Conservation (phyloP, 2,113 vertebrate species). For the Sphyrna mokarran region DNA sequence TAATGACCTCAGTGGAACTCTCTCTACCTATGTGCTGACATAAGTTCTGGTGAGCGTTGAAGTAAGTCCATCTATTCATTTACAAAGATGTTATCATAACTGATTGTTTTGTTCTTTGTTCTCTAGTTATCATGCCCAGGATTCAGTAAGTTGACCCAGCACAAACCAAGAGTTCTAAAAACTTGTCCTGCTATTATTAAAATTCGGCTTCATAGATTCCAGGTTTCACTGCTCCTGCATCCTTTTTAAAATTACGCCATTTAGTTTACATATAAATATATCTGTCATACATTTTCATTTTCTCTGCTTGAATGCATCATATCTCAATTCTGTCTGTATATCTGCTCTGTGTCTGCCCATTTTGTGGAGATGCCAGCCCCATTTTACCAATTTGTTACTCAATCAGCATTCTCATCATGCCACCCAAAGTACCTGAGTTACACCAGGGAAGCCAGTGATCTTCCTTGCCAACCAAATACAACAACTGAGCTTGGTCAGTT, state of each 20-base stretch:
- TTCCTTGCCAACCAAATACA: too few relatives aligned
- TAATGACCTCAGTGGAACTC: neutral
- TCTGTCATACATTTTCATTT: neutral
- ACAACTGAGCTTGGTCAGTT: too few relatives aligned
- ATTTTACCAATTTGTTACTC: neutral
- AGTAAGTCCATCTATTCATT: neutral
- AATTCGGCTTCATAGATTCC: neutral
- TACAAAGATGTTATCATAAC: neutral
- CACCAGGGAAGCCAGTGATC: too few relatives aligned
- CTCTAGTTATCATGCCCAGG: neutral
- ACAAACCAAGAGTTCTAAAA: neutral
- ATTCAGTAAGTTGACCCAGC: neutral
- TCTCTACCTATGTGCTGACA: neutral
- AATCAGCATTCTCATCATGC: too few relatives aligned
- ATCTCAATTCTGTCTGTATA: neutral
- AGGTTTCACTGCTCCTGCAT: neutral
- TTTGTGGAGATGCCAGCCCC: too few relatives aligned
- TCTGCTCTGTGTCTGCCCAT: neutral
- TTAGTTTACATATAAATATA: neutral
- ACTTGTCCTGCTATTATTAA: neutral
- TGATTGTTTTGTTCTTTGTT: neutral
- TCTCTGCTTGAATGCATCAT: neutral
- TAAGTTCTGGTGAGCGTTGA: neutral
- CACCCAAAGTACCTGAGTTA: too few relatives aligned
- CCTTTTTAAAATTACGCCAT: neutral